Base-by-base conservation (phyloP, 2,888 invertebrate genomes). In the Torymus texanus region DNA sequence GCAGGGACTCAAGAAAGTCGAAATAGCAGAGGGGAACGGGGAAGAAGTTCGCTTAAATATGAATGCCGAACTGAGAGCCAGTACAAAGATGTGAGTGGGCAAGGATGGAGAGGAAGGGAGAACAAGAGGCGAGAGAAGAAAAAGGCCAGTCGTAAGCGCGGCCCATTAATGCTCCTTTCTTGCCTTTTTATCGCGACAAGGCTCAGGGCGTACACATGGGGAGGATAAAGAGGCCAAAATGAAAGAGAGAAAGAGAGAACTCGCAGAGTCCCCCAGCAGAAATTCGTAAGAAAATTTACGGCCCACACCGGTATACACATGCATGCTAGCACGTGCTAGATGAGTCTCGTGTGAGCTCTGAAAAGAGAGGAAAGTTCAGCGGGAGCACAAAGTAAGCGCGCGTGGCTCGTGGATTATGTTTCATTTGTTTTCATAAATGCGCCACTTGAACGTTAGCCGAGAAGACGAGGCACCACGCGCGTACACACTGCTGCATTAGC, bases 21-120 rank as follows among this genome's bases (percentile, higher is more conserved):
- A 78, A 66, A 65, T 71, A 58, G 65, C 16, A 16, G 24, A 63
- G 41, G 29, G 56, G 2, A 61, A 70, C 4, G 24, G 62, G 29
- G 58, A 53, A 55, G 79, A 85, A 83, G 84, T 75, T 82, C 81
- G 83, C 82, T 86, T 85, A 85, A 87, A 86, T 87, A 86, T 86
- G 85, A 87, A 88, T 84, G 85, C 83, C 78, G 81, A 80, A 73
- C 72, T 14, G 50, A 55, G 59, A 29, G 41, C 21, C n/a, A 55
- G 65, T n/a, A 51, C n/a, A 59, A 66, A 74, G 66, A 55, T n/a
- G 50, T 58, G 21, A 10, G 56, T 11, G 50, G 53, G 41, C 12
- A 63, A n/a, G 50, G 14, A n/a, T n/a, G 50, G 41, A 63, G n/a
- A n/a, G n/a, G n/a, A 63, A 41, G 18, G 24, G 29, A 29, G 65